phyloP scores from a whole-genome alignment of 23 tunicate species.

The Trididemnum nubilum region DNA sequence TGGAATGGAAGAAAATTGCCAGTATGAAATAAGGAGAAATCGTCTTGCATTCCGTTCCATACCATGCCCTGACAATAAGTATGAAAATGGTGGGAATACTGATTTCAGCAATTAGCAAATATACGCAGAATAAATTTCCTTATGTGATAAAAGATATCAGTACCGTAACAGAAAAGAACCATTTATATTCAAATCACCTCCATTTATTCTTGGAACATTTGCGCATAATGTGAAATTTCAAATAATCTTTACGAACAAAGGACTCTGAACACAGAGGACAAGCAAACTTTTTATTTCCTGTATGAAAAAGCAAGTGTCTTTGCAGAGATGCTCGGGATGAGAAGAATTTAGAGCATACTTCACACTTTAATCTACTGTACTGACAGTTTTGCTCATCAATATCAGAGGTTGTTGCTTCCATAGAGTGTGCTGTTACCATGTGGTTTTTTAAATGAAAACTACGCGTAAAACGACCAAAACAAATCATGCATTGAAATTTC shows the following conservation, averaged over 20 bases:
- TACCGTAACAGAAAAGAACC: no score
- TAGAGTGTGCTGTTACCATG: background rate
- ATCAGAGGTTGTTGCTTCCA: background rate
- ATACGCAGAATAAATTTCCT: no score
- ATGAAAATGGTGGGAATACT: no score
- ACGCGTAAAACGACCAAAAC: background rate
- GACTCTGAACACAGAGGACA: background rate
- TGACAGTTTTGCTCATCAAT: background rate
- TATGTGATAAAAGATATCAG: no score
- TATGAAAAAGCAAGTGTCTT: background rate
- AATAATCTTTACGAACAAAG: conserved; percentile 21
- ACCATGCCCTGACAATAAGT: no score
- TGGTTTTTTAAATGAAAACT: background rate
- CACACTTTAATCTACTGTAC: background rate
- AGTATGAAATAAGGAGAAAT: no score
- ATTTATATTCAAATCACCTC: no score
- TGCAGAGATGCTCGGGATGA: background rate
- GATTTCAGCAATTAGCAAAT: no score
- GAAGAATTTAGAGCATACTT: background rate
- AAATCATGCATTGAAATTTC: background rate
- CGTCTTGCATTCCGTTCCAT: no score
- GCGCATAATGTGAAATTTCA: background rate
- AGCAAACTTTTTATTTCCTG: background rate
- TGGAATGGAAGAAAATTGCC: no score
- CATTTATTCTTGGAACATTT: no score